Percentiles rank a stretch among this genome's conserved stretches.
These are phyloP conservation scores for Coreius guichenoti DNA, from an alignment of 2,797 vertebrate species.

Conservation along the genomic window DNA sequence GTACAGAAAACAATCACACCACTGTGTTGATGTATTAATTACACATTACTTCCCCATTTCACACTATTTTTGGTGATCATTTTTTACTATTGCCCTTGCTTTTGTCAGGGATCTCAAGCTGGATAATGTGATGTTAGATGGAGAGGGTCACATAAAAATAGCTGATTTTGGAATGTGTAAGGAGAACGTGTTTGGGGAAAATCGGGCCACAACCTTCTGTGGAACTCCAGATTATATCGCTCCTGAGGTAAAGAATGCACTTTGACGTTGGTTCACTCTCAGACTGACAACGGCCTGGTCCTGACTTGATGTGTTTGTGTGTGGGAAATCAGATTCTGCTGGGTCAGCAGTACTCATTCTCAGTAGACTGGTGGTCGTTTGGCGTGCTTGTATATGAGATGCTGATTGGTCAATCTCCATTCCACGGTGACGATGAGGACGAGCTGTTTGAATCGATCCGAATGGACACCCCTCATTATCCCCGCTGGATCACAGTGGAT, in stretches of 20 bases:
- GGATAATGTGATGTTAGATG: conserved; percentile 83
- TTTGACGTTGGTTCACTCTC: neutral
- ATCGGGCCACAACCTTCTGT: conserved; percentile 93
- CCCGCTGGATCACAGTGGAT: conserved; percentile 96
- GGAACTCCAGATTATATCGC: conserved; percentile 98
- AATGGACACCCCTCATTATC: conserved; percentile 92
- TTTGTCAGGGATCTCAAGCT: conserved; percentile 79
- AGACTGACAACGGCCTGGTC: neutral
- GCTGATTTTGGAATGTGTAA: conserved; percentile 99
- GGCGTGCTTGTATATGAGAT: conserved; percentile 98
- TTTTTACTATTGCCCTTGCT: conserved; percentile 22
- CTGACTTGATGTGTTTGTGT: conserved; percentile 33
- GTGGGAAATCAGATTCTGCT: conserved; percentile 85
- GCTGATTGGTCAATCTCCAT: conserved; percentile 97
- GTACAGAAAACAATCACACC: conserved; percentile 63
- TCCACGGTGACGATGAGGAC: conserved; percentile 97
- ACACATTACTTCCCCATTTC: neutral
- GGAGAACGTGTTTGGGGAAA: conserved; percentile 90
- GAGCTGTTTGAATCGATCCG: conserved; percentile 97
- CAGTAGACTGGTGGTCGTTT: conserved; percentile 99
- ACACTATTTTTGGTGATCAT: neutral
- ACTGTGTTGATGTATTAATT: conserved; percentile 7
- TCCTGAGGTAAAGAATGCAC: conserved; percentile 84
- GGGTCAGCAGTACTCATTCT: conserved; percentile 94
- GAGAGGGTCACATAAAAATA: conserved; percentile 87